Conservation (phyloP, 2,888 invertebrate genomes). For the Cantharis lateralis region DNA sequence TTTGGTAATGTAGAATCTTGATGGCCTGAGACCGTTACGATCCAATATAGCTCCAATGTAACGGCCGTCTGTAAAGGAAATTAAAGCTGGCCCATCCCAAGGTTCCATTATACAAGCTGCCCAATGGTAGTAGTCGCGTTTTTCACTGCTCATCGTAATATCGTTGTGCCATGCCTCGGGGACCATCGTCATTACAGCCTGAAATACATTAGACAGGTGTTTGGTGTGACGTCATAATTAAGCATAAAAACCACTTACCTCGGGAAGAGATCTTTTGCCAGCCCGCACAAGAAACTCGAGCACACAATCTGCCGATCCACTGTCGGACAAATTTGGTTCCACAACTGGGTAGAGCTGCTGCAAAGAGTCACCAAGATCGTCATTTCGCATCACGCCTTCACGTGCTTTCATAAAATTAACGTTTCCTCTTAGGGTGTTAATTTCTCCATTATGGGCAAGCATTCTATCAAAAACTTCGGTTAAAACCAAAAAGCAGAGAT, state of each 20-base stretch:
- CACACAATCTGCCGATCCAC: conserved; percentile 97
- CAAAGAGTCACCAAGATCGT: conserved; percentile 80
- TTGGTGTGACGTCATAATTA: no score
- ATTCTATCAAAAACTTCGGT: conserved; percentile 58
- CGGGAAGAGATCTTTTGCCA: conserved; percentile 88
- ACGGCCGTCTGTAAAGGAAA: conserved; percentile 97
- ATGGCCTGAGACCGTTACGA: conserved; percentile 95
- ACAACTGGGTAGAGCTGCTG: conserved; percentile 94
- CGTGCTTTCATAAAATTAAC: conserved; percentile 98
- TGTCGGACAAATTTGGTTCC: conserved; percentile 96
- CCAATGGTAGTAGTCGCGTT: conserved; percentile 97
- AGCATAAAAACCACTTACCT: no score
- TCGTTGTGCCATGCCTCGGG: conserved; percentile 99
- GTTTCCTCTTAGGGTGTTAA: conserved; percentile 97
- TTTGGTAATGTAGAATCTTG: conserved; percentile 94
- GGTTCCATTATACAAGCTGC: conserved; percentile 98
- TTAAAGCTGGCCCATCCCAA: conserved; percentile 97
- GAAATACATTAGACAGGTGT: no score
- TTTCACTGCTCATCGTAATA: conserved; percentile 87
- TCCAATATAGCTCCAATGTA: conserved; percentile 88
- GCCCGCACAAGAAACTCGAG: conserved; percentile 95
- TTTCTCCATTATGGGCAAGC: conserved; percentile 98
- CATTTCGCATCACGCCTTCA: conserved; percentile 95
- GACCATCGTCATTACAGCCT: conserved; percentile 99
- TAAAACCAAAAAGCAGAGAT: not conserved